Conservation (phyloP, 2,888 invertebrate species). For the Tenodera sinensis region DNA sequence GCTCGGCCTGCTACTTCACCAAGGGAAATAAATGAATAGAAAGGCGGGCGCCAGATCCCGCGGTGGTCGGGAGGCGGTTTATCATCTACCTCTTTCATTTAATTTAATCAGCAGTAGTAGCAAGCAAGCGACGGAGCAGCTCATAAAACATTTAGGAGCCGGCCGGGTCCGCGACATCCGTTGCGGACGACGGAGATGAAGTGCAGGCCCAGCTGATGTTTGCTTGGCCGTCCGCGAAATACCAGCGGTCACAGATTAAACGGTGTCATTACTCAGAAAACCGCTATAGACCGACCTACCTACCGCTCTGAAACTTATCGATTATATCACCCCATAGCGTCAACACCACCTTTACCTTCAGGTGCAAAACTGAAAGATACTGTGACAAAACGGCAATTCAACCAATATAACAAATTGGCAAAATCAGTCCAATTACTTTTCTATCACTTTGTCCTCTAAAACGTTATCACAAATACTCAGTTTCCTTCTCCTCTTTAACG, state of each 20-base stretch:
- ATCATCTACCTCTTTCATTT: conserved; percentile 10
- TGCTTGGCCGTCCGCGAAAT: too few species aligned
- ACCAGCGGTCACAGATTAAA: background rate
- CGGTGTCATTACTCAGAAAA: background rate
- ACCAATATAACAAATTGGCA: too few species aligned
- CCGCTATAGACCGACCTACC: background rate
- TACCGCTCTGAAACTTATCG: background rate
- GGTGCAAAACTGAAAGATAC: too few species aligned
- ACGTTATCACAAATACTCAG: too few species aligned
- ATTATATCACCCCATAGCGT: background rate
- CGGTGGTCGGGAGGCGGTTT: background rate
- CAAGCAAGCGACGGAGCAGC: background rate
- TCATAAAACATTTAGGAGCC: conserved; percentile 4
- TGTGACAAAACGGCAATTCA: too few species aligned
- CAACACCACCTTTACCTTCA: too few species aligned
- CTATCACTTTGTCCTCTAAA: too few species aligned
- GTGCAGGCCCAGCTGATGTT: background rate
- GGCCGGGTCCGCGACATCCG: background rate
- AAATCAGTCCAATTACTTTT: too few species aligned
- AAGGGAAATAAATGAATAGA: conserved; percentile 9
- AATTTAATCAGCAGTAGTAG: conserved; percentile 8
- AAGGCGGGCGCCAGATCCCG: background rate
- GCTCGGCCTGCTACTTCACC: background rate
- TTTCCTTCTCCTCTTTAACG: too few species aligned
- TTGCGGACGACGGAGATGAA: background rate